Conservation (phyloP, 30 jellyfish, hydroid and myxozoan genomes). For the Turritopsis dohrnii region DNA sequence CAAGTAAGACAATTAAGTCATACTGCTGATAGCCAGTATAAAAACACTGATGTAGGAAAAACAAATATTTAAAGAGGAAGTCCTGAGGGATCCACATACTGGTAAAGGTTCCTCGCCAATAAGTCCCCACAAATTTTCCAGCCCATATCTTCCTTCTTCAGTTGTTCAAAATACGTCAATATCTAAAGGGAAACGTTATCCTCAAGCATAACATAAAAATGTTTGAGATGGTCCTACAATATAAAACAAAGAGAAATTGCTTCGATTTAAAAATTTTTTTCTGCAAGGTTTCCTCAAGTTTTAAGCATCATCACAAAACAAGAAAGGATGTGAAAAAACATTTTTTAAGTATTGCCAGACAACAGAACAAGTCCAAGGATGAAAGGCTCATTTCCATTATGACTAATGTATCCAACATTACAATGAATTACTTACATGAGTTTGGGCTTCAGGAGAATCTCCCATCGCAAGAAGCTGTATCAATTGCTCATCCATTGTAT, state of each 20-base stretch:
- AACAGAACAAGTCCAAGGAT: too few species aligned
- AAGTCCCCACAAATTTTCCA: constrained; percentile 57
- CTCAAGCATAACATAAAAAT: not conserved
- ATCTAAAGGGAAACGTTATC: constrained; percentile 18
- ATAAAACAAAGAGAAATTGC: not conserved
- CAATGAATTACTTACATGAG: constrained; percentile 33
- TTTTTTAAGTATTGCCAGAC: too few species aligned
- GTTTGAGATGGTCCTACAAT: not conserved
- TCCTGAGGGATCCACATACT: constrained; percentile 25
- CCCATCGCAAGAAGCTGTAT: constrained; percentile 47
- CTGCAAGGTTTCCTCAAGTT: too few species aligned
- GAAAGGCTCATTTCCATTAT: too few species aligned
- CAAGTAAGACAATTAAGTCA: not conserved
- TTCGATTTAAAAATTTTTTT: too few species aligned
- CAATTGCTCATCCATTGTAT: constrained; percentile 54
- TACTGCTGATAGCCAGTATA: not conserved
- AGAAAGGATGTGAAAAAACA: too few species aligned
- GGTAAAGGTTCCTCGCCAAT: constrained; percentile 47
- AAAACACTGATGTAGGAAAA: not conserved
- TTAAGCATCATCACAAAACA: too few species aligned
- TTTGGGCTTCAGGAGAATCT: constrained; percentile 50
- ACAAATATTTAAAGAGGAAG: not conserved
- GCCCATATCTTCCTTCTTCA: constrained; percentile 58
- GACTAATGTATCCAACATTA: not conserved
- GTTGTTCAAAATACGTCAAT: constrained; percentile 65